phyloP scores from a whole-genome alignment of 2,113 vertebrate genomes.

The Eulemur macaco region DNA sequence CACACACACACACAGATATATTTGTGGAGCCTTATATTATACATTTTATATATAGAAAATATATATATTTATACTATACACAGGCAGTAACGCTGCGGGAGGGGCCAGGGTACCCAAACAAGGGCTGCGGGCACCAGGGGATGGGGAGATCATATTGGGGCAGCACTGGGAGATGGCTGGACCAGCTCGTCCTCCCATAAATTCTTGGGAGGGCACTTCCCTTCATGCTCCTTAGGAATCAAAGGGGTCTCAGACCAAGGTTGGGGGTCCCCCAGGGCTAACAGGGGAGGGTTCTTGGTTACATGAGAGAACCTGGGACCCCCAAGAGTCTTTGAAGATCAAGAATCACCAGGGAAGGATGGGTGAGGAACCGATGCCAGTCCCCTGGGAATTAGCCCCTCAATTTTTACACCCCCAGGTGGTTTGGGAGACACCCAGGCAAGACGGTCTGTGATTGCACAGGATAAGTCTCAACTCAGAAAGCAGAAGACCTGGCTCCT shows the following conservation, averaged over 20 bases:
- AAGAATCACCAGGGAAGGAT: conserved; percentile 8
- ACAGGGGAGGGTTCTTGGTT: not conserved
- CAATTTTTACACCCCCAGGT: not conserved
- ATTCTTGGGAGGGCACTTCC: not conserved
- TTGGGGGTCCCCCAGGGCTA: not conserved
- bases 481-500: not conserved
- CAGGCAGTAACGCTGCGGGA: conserved; percentile 82
- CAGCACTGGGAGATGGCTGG: not conserved
- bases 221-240: conserved; percentile 14
- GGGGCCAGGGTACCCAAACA: conserved; percentile 68
- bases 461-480: not conserved
- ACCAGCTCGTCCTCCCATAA: not conserved
- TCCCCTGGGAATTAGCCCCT: not conserved
- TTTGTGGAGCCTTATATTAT: conserved; percentile 88
- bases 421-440: not conserved
- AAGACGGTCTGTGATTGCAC: not conserved
- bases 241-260: conserved; percentile 42
- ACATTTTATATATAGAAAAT: conserved; percentile 88
- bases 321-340: not conserved
- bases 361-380: not conserved
- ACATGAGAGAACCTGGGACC: not conserved
- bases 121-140: conserved; percentile 34
- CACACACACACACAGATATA: conserved; percentile 75
- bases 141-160: not conserved
- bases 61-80: conserved; percentile 89